Percentiles rank a stretch among this genome's conserved stretches.
Evolutionary conservation across 2,113 vertebrate species (phyloP).

Genomic region (Dasyurus viverrinus): DNA sequence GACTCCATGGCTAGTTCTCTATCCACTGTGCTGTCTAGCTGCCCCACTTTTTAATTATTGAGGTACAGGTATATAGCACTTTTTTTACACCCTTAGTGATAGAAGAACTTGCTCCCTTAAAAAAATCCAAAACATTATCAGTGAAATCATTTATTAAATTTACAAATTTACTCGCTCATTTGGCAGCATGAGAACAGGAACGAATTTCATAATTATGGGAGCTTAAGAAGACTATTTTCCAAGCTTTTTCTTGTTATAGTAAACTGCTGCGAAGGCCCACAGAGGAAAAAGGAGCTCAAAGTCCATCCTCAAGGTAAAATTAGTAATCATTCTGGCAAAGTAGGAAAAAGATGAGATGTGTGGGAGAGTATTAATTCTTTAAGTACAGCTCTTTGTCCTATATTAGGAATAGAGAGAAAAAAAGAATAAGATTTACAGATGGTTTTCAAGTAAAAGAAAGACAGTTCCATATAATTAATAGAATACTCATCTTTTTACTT

Average conservation of each 20-base stretch:
- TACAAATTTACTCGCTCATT: background rate
- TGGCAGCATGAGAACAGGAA: background rate
- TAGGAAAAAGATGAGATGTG: background rate
- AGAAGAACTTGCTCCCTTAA: background rate
- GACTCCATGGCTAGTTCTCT: too few relatives aligned
- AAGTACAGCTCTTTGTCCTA: background rate
- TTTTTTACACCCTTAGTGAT: background rate
- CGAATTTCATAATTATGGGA: background rate
- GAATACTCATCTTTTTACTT: background rate
- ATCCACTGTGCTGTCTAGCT: too few relatives aligned
- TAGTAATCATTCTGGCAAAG: background rate
- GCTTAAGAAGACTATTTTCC: background rate
- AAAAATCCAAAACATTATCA: background rate
- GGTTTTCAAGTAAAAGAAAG: background rate
- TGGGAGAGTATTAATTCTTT: background rate
- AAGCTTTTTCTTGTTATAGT: background rate
- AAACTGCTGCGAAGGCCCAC: background rate
- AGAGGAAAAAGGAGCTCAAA: background rate
- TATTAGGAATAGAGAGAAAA: background rate
- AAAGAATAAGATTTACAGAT: background rate
- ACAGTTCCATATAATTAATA: background rate
- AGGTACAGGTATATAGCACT: background rate
- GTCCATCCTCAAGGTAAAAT: background rate
- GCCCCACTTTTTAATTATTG: background rate
- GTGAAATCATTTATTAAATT: background rate